Evolutionary conservation across 2,888 invertebrate genomes (phyloP).

Genomic region (Lissonota sp.): DNA sequence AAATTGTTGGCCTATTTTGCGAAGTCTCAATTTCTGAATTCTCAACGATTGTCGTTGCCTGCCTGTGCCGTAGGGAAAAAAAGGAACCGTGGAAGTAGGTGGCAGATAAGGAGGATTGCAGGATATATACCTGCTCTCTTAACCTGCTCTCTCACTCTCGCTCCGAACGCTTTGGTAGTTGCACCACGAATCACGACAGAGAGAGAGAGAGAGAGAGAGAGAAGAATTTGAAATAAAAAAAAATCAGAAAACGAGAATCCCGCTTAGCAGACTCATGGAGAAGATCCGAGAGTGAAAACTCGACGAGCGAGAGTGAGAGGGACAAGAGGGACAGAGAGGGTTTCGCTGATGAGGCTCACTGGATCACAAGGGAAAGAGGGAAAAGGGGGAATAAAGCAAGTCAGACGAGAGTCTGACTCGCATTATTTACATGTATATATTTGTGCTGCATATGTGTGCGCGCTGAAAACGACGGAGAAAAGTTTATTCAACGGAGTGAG

Average conservation of each 20-base stretch:
- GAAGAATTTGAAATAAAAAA: not conserved
- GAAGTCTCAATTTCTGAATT: not conserved
- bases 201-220: constrained; percentile 14
- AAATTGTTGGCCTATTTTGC: too few relatives aligned
- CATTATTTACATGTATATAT: constrained; percentile 21
- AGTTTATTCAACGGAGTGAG: constrained; percentile 63
- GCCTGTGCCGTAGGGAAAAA: not conserved
- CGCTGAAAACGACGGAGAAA: constrained; percentile 43
- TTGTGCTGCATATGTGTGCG: not conserved
- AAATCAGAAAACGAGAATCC: constrained; percentile 42
- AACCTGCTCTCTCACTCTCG: constrained; percentile 34
- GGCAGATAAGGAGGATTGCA: constrained; percentile 42
- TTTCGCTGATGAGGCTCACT: not conserved
- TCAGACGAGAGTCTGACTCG: constrained; percentile 19
- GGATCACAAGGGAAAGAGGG: not conserved
- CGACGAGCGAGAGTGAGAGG: not conserved
- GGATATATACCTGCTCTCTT: constrained; percentile 38
- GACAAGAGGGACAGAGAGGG: not conserved
- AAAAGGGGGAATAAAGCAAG: not conserved
- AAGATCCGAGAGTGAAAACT: constrained; percentile 56
- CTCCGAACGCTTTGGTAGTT: too few relatives aligned
- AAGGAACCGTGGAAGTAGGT: constrained; percentile 21
- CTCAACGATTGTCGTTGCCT: not conserved
- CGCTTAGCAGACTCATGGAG: constrained; percentile 19
- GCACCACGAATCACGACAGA: constrained; percentile 44